phyloP scores from a whole-genome alignment of 2,888 invertebrate species.

The Stenurella melanura region DNA sequence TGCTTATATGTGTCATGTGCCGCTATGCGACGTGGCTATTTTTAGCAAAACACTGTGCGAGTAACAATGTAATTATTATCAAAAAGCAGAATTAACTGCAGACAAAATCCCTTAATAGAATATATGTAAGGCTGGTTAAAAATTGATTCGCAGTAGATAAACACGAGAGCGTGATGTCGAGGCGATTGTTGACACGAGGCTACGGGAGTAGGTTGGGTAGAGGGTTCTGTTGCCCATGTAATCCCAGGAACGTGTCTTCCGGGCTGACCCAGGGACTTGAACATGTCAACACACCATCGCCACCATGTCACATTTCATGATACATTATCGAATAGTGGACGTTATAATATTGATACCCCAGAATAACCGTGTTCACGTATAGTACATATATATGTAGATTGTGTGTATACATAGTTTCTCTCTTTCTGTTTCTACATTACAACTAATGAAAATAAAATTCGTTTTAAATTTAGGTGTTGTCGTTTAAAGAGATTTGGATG shows the following conservation, averaged over 20 bases:
- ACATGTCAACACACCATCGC: conserved; percentile 69
- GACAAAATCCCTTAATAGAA: conserved; percentile 14
- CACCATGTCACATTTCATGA: conserved; percentile 65
- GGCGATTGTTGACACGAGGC: conserved; percentile 65
- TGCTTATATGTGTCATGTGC: too few relatives aligned
- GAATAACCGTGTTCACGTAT: not conserved
- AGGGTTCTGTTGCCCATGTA: conserved; percentile 64
- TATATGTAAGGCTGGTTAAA: conserved; percentile 44
- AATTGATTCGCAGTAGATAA: conserved; percentile 61
- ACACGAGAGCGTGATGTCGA: conserved; percentile 64
- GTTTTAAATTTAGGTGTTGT: too few relatives aligned
- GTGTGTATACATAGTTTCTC: not conserved
- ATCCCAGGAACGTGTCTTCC: conserved; percentile 70
- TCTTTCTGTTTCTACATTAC: not conserved
- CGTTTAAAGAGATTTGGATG: too few relatives aligned
- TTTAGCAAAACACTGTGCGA: not conserved
- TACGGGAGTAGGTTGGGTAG: conserved; percentile 58
- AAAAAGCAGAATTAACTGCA: not conserved
- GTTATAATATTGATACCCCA: conserved; percentile 1
- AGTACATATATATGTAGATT: not conserved
- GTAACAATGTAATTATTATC: conserved; percentile 1
- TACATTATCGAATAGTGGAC: conserved; percentile 38
- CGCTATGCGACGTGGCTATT: not conserved
- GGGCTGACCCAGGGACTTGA: conserved; percentile 69
- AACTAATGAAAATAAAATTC: too few relatives aligned